A percentile compares a stretch with the other conserved stretches of the same genome.
Evolutionary conservation across 2,113 vertebrate genomes (phyloP).

Genomic region (Oplegnathus fasciatus): DNA sequence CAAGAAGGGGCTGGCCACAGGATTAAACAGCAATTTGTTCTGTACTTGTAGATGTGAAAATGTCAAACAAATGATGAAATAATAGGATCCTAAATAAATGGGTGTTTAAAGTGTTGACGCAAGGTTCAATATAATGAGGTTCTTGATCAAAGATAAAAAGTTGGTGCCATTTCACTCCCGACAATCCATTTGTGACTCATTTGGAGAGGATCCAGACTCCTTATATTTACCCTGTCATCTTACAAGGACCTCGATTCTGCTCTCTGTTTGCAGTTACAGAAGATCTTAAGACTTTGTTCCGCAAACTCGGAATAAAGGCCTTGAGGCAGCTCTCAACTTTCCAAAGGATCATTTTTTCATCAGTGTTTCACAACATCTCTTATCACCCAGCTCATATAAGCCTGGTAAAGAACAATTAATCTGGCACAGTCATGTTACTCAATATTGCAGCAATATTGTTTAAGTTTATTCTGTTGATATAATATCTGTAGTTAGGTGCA

Average conservation of each 20-base stretch:
- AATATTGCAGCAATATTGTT: neutral
- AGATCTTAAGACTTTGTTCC: constrained; percentile 24
- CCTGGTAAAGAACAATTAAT: constrained; percentile 22
- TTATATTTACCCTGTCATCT: neutral
- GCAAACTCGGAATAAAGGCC: neutral
- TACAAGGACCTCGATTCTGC: neutral
- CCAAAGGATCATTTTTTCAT: neutral
- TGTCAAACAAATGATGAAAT: constrained; percentile 16
- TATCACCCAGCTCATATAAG: constrained; percentile 34
- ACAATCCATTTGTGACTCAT: neutral
- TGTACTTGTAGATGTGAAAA: constrained; percentile 42
- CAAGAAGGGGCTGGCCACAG: neutral
- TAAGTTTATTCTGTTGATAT: neutral
- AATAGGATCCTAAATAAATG: neutral
- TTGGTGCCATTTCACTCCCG: neutral
- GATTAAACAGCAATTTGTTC: constrained; percentile 42
- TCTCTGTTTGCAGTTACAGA: neutral
- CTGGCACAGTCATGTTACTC: neutral
- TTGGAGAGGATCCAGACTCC: neutral
- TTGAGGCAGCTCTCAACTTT: constrained; percentile 5
- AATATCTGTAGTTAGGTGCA: neutral
- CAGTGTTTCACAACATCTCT: constrained; percentile 36
- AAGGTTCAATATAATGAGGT: neutral
- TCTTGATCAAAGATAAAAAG: neutral
- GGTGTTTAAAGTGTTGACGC: neutral